phyloP scores from a whole-genome alignment of 2,888 invertebrate species.

The Microdon myrmicae region DNA sequence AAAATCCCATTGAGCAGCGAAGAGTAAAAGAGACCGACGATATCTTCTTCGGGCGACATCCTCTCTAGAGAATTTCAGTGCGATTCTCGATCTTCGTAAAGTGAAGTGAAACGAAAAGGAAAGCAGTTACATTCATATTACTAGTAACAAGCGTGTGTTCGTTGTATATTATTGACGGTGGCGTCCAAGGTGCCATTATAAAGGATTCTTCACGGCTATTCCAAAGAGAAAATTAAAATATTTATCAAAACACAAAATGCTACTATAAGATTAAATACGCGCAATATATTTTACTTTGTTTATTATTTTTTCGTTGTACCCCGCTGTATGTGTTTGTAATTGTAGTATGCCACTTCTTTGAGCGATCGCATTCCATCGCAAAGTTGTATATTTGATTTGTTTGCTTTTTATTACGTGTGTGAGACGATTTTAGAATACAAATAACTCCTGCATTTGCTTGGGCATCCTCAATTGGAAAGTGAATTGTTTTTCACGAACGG shows the following conservation, averaged over 20 bases:
- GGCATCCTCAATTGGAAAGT: conserved; percentile 7
- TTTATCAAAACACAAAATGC: too few species aligned
- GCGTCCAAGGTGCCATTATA: too few species aligned
- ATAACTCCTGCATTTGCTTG: too few species aligned
- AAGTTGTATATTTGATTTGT: conserved; percentile 12
- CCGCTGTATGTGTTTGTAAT: conserved; percentile 19
- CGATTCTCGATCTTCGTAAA: conserved; percentile 36
- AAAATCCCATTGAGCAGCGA: background rate
- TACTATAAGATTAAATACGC: too few species aligned
- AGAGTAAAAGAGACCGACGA: conserved; percentile 19
- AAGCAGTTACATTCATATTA: conserved; percentile 28
- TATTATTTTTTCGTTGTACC: too few species aligned
- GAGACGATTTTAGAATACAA: conserved; percentile 8
- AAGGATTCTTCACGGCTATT: too few species aligned
- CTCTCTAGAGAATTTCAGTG: conserved; percentile 25
- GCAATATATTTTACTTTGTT: too few species aligned
- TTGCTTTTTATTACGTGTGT: conserved; percentile 19
- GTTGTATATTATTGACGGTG: too few species aligned
- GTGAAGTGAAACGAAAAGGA: conserved; percentile 38
- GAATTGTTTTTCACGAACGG: background rate
- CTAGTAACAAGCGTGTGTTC: too few species aligned
- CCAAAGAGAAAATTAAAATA: too few species aligned
- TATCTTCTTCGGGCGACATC: background rate
- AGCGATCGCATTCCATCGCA: conserved; percentile 31
- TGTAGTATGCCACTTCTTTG: conserved; percentile 24